Conservation (phyloP, 2,888 invertebrate species). For the Tortrix viridana region DNA sequence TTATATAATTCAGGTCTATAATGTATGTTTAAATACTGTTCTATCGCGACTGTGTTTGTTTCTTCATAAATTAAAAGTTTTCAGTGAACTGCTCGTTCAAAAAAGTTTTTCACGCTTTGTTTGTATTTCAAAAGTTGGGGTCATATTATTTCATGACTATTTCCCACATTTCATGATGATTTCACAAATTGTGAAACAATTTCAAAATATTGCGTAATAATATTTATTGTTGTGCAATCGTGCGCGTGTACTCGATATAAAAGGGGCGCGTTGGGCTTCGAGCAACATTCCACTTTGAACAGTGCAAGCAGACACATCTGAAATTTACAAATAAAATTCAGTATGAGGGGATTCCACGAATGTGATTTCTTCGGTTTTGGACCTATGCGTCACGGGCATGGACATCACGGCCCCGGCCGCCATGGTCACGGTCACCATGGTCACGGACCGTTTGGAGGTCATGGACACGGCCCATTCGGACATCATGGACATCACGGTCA, state of each 20-base stretch:
- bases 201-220: slow-evolving; percentile 14
- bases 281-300: neutral
- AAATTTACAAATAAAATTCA: slow-evolving; percentile 4
- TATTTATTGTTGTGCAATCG: slow-evolving; percentile 11
- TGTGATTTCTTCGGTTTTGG: slow-evolving; percentile 18
- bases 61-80: too few species aligned
- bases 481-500: slow-evolving; percentile 14
- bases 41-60: too few species aligned
- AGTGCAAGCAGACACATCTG: neutral
- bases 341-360: slow-evolving; percentile 25
- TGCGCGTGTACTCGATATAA: slow-evolving; percentile 1
- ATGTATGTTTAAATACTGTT: too few species aligned
- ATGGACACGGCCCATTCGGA: slow-evolving; percentile 3
- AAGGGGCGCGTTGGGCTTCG: neutral
- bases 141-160: neutral
- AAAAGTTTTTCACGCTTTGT: too few species aligned
- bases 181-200: slow-evolving; percentile 8
- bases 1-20: too few species aligned
- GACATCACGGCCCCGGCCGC: slow-evolving; percentile 6
- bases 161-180: slow-evolving; percentile 1
- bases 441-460: slow-evolving; percentile 4
- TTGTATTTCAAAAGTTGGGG: too few species aligned
- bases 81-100: too few species aligned
- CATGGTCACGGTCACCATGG: slow-evolving; percentile 7
- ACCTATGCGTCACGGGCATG: slow-evolving; percentile 20